phyloP scores from a whole-genome alignment of 1,140 invertebrate species.

The Myzus persicae region DNA sequence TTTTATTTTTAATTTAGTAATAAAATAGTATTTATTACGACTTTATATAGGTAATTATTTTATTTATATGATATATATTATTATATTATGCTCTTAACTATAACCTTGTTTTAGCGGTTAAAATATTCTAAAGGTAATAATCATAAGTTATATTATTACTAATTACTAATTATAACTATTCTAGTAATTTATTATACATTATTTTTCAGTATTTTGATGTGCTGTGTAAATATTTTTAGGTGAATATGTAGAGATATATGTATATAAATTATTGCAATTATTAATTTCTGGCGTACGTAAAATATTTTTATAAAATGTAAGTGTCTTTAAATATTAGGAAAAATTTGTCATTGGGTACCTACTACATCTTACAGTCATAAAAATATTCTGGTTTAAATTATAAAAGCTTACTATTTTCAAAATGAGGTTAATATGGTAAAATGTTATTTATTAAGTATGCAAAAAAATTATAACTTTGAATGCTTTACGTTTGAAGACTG shows the following conservation, averaged over 20 bases:
- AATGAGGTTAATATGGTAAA: not conserved
- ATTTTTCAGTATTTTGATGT: not conserved
- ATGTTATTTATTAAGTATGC: not conserved
- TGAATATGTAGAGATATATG: not conserved
- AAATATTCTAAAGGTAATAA: too few species aligned
- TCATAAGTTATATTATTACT: not conserved
- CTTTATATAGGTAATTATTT: too few species aligned
- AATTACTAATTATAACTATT: not conserved
- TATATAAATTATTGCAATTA: not conserved
- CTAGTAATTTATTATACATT: not conserved
- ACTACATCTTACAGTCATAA: not conserved
- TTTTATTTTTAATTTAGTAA: too few species aligned
- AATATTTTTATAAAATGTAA: not conserved
- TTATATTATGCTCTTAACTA: not conserved
- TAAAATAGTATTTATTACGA: too few species aligned
- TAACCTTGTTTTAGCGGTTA: not conserved
- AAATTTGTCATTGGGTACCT: not conserved
- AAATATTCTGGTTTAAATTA: not conserved
- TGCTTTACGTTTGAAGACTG: not conserved
- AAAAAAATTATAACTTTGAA: not conserved
- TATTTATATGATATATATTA: not conserved
- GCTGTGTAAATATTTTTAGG: not conserved
- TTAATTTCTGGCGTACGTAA: not conserved
- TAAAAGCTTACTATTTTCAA: not conserved
- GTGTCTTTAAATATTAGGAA: not conserved